These are phyloP conservation scores for Heliconius himera DNA, from an alignment of 1,140 invertebrate species.

Conservation along the genomic window DNA sequence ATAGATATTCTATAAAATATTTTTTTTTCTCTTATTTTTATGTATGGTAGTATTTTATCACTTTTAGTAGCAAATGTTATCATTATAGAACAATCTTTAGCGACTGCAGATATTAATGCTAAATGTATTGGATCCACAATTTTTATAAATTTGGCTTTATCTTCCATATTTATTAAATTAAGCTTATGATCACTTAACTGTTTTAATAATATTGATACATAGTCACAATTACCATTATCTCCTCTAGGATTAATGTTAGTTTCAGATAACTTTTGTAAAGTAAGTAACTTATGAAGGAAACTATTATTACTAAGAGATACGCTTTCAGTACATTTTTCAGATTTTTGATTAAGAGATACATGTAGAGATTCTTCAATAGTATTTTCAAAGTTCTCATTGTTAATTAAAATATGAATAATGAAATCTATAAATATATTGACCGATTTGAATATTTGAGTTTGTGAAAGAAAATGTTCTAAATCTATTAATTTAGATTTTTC, in stretches of 20 bases:
- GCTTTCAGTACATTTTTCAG: conserved; percentile 48
- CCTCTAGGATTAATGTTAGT: conserved; percentile 31
- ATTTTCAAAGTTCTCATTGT: conserved; percentile 38
- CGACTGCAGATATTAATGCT: conserved; percentile 70
- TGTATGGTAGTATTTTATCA: conserved; percentile 41
- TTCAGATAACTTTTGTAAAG: conserved; percentile 65
- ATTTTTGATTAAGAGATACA: conserved; percentile 26
- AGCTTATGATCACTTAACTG: conserved; percentile 44
- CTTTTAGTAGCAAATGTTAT: conserved; percentile 61
- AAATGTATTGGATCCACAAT: conserved; percentile 45
- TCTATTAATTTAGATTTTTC: conserved; percentile 59
- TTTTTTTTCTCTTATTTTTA: conserved; percentile 46
- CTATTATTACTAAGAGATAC: conserved; percentile 44
- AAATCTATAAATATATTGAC: conserved; percentile 60
- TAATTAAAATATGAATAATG: conserved; percentile 58
- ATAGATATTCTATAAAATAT: conserved; percentile 64
- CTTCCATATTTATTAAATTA: conserved; percentile 44
- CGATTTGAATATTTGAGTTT: conserved; percentile 47
- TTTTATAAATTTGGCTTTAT: conserved; percentile 52
- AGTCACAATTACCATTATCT: conserved; percentile 39
- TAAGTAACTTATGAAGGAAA: conserved; percentile 64
- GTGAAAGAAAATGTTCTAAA: conserved; percentile 51
- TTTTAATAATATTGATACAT: conserved; percentile 54
- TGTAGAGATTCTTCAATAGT: conserved; percentile 38
- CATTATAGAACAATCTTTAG: conserved; percentile 80